phyloP scores from a whole-genome alignment of 2,888 invertebrate genomes.

The Pammene fasciana region DNA sequence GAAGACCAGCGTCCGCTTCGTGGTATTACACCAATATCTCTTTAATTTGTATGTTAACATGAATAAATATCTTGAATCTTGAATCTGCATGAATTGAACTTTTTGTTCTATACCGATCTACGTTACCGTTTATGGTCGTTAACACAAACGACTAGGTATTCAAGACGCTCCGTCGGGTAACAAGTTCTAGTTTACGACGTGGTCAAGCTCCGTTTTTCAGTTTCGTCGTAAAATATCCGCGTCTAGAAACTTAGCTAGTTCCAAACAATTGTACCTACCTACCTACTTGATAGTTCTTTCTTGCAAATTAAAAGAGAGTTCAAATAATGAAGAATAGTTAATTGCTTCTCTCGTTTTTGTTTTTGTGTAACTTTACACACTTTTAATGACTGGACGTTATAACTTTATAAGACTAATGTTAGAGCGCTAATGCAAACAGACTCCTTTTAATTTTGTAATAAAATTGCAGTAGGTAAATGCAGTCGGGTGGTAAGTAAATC shows the following conservation, averaged over 20 bases:
- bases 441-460: too few species aligned
- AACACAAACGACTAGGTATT: slow-evolving; percentile 22
- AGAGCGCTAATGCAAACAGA: too few species aligned
- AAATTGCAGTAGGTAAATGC: too few species aligned
- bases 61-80: too few species aligned
- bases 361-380: neutral
- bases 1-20: too few species aligned
- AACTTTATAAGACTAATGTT: too few species aligned
- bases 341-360: slow-evolving; percentile 1
- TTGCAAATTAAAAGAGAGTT: slow-evolving; percentile 6
- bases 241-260: slow-evolving; percentile 20
- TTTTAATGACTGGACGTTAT: too few species aligned
- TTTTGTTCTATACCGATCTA: slow-evolving; percentile 3
- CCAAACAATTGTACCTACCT: slow-evolving; percentile 6
- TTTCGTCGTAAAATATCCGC: slow-evolving; percentile 8
- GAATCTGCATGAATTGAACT: neutral
- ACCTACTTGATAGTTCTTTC: neutral
- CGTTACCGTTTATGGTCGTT: slow-evolving; percentile 11
- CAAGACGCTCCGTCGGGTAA: slow-evolving; percentile 1
- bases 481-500: too few species aligned
- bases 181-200: slow-evolving; percentile 28
- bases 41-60: too few species aligned
- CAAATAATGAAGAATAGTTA: slow-evolving; percentile 6
- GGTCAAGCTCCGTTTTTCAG: slow-evolving; percentile 3
- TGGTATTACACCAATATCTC: too few species aligned